Evolutionary conservation across 2,888 invertebrate species (phyloP).

Genomic region (Escarpia spicata): DNA sequence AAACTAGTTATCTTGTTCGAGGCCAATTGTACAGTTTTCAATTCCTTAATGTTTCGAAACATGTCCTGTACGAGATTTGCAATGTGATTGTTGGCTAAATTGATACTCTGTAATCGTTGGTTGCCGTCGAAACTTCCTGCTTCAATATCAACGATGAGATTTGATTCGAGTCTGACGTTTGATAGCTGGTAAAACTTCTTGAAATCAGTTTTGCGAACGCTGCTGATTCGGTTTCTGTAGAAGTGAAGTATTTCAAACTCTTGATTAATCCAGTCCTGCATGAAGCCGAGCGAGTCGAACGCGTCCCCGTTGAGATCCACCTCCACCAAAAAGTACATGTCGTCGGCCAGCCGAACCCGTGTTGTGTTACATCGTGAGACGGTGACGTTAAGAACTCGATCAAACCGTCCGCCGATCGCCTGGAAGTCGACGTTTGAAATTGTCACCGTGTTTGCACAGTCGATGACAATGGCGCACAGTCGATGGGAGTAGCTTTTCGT

Average conservation of each 20-base stretch:
- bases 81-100: not conserved
- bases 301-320: not conserved
- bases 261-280: not conserved
- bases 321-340: not conserved
- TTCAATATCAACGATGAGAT: not conserved
- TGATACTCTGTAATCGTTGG: not conserved
- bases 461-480: not conserved
- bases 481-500: not conserved
- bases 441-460: not conserved
- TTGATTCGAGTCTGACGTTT: not conserved
- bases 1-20: not conserved
- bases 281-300: not conserved
- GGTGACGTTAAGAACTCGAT: not conserved
- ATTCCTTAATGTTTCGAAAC: not conserved
- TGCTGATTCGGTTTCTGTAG: not conserved
- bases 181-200: not conserved
- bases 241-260: not conserved
- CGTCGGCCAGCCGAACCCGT: not conserved
- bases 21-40: not conserved
- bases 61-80: not conserved
- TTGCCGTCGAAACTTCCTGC: not conserved
- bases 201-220: not conserved
- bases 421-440: not conserved
- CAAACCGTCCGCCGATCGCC: not conserved
- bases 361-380: not conserved